Evolutionary conservation across 2,113 vertebrate species (phyloP), one percentile per base, ranked within the genome.

Genomic region (Carollia perspicillata): DNA sequence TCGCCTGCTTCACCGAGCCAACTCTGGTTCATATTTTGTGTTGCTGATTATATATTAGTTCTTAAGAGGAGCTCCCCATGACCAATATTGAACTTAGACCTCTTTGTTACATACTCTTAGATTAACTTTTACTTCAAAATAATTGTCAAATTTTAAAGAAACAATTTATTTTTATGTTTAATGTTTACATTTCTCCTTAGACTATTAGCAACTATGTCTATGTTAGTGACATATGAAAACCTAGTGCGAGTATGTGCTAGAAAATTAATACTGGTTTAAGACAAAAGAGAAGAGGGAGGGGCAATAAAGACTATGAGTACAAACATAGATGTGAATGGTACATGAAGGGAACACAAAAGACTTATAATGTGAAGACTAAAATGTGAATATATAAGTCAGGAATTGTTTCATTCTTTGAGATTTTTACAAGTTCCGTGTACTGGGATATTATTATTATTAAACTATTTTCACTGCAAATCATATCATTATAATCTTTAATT

Each of bases 401-500:
- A 53, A 93, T 13, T 4, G 18, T 2, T 42, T 93, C 4, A 75
- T 66, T 66, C 55, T 80, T 69, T 90, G 49, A 90, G 17, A 53
- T 74, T 30, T 89, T 87, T 87, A 58, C 2, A 53, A 8, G 11
- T 37, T 35, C 17, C 37, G 5, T 63, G 1, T 44, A 35, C 8
- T 69, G 4, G 35, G 78, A 40, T 26, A 72, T 47, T 37, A 55
- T 80, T n/a, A 89, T 84, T 44, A 60, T 35, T 84, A 75, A 68
- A 22, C 9, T 44, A 63, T 65, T 80, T 84, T 93, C 7, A 97
- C 1, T 71, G 14, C 1, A 90, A 92, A 94, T 94, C 18, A 66
- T 26, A 47, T 92, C 30, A 85, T 5, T 78, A 10, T 51, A 72
- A 89, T 49, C 8, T 53, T 65, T 49, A 78, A 80, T 77, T 78